These are phyloP conservation scores for Chesias legatella DNA, from an alignment of 2,888 invertebrate genomes.

Conservation along the genomic window DNA sequence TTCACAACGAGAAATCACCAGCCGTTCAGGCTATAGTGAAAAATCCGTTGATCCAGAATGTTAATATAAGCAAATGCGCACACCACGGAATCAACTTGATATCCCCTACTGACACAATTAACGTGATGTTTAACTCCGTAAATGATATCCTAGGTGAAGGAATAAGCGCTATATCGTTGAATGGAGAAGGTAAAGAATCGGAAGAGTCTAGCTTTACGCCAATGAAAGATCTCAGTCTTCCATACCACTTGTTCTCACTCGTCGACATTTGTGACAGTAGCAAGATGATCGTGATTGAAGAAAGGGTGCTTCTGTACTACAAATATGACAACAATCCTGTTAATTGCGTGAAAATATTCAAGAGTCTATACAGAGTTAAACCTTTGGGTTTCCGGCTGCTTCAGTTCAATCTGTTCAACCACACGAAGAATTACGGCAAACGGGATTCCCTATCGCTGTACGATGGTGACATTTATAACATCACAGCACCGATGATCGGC, in stretches of 20 bases:
- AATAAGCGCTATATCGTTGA: conserved; percentile 92
- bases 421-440: conserved; percentile 88
- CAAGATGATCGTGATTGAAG: conserved; percentile 94
- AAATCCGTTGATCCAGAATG: conserved; percentile 89
- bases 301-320: conserved; percentile 94
- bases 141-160: conserved; percentile 93
- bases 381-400: conserved; percentile 93
- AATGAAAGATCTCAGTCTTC: conserved; percentile 88
- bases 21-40: conserved; percentile 94
- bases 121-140: conserved; percentile 87
- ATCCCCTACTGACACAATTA: conserved; percentile 91
- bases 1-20: conserved; percentile 96
- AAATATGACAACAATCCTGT: conserved; percentile 98
- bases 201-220: conserved; percentile 94
- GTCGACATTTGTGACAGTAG: conserved; percentile 98
- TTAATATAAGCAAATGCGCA: conserved; percentile 91
- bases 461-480: conserved; percentile 95
- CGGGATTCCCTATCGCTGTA: conserved; percentile 92
- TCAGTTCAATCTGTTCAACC: conserved; percentile 95
- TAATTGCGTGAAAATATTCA: conserved; percentile 98
- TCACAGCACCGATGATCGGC: conserved; percentile 86
- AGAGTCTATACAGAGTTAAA: conserved; percentile 90
- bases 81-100: conserved; percentile 95
- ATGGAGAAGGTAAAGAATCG: conserved; percentile 94
- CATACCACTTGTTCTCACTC: conserved; percentile 95